phyloP scores from a whole-genome alignment of 2,113 vertebrate species.

The Ceratotherium simum region DNA sequence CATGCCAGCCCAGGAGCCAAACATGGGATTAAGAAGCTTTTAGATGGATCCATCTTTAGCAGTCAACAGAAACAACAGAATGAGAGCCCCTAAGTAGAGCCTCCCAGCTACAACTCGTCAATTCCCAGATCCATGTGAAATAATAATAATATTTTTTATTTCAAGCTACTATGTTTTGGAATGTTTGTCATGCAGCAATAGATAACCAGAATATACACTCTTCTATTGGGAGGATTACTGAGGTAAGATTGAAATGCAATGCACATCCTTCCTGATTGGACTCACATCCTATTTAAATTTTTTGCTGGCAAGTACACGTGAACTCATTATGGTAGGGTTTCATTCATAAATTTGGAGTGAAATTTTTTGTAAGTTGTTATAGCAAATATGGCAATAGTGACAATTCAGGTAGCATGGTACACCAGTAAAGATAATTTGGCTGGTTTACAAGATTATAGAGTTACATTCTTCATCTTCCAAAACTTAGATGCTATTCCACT shows the following conservation, averaged over 20 bases:
- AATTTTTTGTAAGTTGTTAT: background rate
- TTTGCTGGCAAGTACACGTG: background rate
- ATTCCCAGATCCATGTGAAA: background rate
- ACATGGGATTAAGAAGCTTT: background rate
- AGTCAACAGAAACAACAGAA: background rate
- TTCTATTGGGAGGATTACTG: background rate
- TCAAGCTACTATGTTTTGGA: background rate
- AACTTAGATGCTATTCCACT: background rate
- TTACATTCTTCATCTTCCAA: background rate
- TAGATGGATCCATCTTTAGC: background rate
- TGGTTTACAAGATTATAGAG: background rate
- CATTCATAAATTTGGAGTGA: background rate
- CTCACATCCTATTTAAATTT: background rate
- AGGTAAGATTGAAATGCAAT: background rate
- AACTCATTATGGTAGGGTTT: background rate
- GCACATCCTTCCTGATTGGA: background rate
- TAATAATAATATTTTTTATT: background rate
- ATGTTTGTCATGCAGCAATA: background rate
- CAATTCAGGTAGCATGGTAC: background rate
- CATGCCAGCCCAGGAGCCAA: background rate
- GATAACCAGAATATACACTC: background rate
- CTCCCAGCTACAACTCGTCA: background rate
- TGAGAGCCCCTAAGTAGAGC: background rate
- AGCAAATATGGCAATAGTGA: background rate
- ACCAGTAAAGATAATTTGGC: background rate